Evolutionary conservation across 1,140 invertebrate genomes (phyloP).

Genomic region (Ceratina calcarata): DNA sequence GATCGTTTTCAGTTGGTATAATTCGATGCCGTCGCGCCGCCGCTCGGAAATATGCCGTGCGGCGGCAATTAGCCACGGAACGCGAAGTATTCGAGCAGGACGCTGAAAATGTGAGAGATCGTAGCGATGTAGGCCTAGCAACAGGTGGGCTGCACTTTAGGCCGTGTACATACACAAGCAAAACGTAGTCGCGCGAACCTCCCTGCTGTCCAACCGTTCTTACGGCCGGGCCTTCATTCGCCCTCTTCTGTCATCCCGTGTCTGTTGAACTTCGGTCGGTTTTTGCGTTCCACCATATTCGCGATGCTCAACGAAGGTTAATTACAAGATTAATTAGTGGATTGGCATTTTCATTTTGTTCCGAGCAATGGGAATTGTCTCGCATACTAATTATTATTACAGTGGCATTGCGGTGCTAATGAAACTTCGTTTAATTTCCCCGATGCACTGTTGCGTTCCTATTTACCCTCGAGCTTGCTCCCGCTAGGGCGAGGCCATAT

Average conservation of each 20-base stretch:
- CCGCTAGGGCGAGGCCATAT: too few species aligned
- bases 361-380: neutral
- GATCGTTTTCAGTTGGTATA: slow-evolving; percentile 24
- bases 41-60: slow-evolving; percentile 25
- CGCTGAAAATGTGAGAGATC: slow-evolving; percentile 38
- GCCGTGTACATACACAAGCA: slow-evolving; percentile 23
- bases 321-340: slow-evolving; percentile 36
- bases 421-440: neutral
- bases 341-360: neutral
- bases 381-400: neutral
- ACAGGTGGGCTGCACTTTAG: slow-evolving; percentile 68
- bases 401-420: neutral
- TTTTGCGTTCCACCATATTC: neutral
- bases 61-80: neutral
- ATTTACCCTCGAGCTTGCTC: neutral
- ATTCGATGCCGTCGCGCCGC: slow-evolving; percentile 19
- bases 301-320: slow-evolving; percentile 8
- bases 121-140: slow-evolving; percentile 62
- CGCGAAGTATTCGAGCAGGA: slow-evolving; percentile 25
- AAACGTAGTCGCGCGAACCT: neutral
- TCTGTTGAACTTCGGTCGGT: neutral
- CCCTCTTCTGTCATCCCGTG: too few species aligned
- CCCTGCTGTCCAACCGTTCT: neutral
- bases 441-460: neutral
- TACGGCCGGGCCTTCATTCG: neutral